Conservation (phyloP, 2,888 invertebrate genomes). For the Oeneis ivallda region DNA sequence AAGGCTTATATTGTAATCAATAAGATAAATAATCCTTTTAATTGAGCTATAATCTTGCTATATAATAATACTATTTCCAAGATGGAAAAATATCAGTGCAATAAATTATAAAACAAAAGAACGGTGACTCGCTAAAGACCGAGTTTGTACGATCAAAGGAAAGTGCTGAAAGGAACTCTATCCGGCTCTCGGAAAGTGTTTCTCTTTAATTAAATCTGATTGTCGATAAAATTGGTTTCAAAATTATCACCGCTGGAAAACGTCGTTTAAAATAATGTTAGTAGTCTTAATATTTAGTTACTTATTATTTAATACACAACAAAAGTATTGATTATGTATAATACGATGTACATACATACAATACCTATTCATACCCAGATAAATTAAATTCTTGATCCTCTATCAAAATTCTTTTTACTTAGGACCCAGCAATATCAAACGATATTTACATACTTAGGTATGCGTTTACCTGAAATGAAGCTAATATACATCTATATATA, state of each 20-base stretch:
- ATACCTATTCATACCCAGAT: too few species aligned
- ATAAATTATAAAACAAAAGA: conserved; percentile 2
- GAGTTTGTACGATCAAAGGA: not conserved
- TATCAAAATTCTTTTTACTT: too few species aligned
- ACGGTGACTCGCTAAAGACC: conserved; percentile 7
- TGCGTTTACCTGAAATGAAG: not conserved
- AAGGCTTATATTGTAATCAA: too few species aligned
- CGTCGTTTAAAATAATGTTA: too few species aligned
- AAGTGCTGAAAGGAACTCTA: conserved; percentile 1
- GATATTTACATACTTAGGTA: too few species aligned
- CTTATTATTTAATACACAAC: too few species aligned
- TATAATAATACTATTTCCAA: not conserved
- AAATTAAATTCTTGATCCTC: too few species aligned
- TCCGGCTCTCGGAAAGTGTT: not conserved
- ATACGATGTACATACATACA: too few species aligned
- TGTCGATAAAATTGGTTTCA: not conserved
- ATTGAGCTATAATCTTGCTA: not conserved
- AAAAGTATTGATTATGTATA: too few species aligned
- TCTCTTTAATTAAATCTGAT: not conserved
- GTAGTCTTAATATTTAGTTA: too few species aligned
- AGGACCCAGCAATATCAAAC: too few species aligned
- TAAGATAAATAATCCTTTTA: not conserved
- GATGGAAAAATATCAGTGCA: not conserved
- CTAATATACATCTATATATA: too few species aligned
- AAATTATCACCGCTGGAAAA: not conserved